A percentile compares a stretch with the other conserved stretches of the same genome.
Evolutionary conservation across 2,797 vertebrate species (phyloP).

Genomic region (Sorex maritimensis): DNA sequence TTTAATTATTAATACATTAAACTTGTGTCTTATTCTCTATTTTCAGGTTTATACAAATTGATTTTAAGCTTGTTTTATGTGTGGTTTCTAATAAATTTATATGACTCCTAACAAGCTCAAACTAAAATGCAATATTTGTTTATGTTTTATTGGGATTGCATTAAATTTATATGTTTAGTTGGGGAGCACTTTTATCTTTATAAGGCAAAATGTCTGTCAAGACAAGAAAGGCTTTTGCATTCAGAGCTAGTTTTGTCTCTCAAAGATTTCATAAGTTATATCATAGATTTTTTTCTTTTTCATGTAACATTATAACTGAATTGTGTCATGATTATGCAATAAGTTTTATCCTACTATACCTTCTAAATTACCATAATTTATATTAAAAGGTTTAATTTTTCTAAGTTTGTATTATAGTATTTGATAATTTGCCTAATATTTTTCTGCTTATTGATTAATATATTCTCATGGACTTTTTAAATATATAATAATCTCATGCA

Average conservation of each 20-base stretch:
- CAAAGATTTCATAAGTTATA: constrained; percentile 23
- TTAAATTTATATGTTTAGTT: not conserved
- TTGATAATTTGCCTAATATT: not conserved
- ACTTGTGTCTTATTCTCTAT: too few relatives aligned
- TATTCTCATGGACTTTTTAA: constrained; percentile 39
- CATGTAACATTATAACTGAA: constrained; percentile 42
- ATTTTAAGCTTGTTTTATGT: constrained; percentile 45
- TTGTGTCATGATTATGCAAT: not conserved
- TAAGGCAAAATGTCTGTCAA: not conserved
- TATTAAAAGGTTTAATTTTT: not conserved
- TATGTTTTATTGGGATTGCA: not conserved
- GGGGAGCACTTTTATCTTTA: not conserved
- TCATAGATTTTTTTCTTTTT: constrained; percentile 6
- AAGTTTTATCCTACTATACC: not conserved
- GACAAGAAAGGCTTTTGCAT: not conserved
- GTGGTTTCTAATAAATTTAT: not conserved
- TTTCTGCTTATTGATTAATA: constrained; percentile 1
- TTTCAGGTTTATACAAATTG: not conserved
- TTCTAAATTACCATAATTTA: not conserved
- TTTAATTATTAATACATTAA: too few relatives aligned
- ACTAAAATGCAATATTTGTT: not conserved
- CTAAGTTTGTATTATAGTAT: not conserved
- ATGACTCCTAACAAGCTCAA: not conserved
- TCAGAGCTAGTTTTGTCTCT: constrained; percentile 27
- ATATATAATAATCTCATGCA: not conserved